phyloP scores from a whole-genome alignment of 2,113 vertebrate species.

The Rynchops niger region DNA sequence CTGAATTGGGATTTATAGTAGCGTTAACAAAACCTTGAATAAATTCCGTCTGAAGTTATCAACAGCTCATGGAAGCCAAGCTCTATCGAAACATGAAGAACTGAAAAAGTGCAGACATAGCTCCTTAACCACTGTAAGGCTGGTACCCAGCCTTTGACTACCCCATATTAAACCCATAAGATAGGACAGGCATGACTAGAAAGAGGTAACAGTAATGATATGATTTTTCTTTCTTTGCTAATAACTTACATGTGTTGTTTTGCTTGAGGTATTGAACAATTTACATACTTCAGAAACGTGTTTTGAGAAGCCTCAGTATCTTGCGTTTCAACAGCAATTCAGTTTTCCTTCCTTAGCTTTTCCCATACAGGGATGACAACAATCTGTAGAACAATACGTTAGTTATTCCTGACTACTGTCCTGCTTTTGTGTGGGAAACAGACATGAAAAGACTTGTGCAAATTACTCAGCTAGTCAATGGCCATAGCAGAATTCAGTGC shows the following conservation, averaged over 20 bases:
- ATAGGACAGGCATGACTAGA: not conserved
- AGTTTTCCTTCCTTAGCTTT: not conserved
- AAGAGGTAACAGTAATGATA: not conserved
- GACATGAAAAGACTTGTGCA: not conserved
- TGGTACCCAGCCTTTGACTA: not conserved
- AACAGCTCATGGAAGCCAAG: not conserved
- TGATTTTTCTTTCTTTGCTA: not conserved
- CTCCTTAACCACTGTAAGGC: not conserved
- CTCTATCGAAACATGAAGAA: not conserved
- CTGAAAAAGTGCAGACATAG: not conserved
- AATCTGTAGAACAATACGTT: not conserved
- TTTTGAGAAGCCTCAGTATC: not conserved
- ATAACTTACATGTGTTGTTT: not conserved
- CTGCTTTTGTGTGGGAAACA: not conserved
- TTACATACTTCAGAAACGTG: not conserved
- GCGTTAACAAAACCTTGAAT: not conserved
- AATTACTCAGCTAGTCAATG: not conserved
- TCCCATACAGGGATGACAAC: not conserved
- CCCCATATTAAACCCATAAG: not conserved
- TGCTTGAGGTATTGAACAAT: not conserved
- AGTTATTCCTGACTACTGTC: not conserved
- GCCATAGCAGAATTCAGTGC: not conserved
- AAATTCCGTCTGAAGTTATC: not conserved
- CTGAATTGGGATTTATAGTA: not conserved
- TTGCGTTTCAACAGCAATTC: accelerated